phyloP scores from a whole-genome alignment of 2,888 invertebrate species.

The Ceriagrion tenellum region DNA sequence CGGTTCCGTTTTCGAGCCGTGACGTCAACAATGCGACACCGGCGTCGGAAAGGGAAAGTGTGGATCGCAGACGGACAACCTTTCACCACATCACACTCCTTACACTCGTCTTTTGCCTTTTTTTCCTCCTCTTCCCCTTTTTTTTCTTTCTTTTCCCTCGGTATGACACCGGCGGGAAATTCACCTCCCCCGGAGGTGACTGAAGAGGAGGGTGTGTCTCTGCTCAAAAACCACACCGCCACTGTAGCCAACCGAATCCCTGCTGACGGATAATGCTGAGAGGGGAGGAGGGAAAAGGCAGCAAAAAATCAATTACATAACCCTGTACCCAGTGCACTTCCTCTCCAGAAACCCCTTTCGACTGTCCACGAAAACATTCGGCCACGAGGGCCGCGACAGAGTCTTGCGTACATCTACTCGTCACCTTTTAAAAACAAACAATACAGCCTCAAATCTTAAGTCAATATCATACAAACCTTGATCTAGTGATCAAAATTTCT shows the following conservation, averaged over 20 bases:
- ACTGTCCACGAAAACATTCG: background rate
- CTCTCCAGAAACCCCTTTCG: background rate
- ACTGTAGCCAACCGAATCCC: constrained; percentile 4
- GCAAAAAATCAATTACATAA: background rate
- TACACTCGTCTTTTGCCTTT: background rate
- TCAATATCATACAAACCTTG: too few relatives aligned
- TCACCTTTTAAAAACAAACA: too few relatives aligned
- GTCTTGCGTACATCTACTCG: too few relatives aligned
- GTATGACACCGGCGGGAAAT: background rate
- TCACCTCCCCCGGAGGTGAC: background rate
- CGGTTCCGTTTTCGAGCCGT: background rate
- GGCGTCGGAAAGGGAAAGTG: constrained; percentile 4
- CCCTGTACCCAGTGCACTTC: background rate
- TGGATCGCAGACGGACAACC: constrained; percentile 34
- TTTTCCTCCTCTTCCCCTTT: background rate
- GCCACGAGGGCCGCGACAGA: too few relatives aligned
- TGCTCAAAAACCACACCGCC: background rate
- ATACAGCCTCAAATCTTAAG: too few relatives aligned
- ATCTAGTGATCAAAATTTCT: too few relatives aligned
- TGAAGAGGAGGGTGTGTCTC: background rate
- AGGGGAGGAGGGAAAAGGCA: background rate
- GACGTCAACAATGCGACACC: constrained; percentile 36
- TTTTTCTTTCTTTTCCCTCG: background rate
- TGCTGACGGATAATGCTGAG: background rate
- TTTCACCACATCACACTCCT: constrained; percentile 21